These are phyloP conservation scores for Anarhynchus alexandrinus DNA, from an alignment of 2,113 vertebrate species.

Conservation along the genomic window DNA sequence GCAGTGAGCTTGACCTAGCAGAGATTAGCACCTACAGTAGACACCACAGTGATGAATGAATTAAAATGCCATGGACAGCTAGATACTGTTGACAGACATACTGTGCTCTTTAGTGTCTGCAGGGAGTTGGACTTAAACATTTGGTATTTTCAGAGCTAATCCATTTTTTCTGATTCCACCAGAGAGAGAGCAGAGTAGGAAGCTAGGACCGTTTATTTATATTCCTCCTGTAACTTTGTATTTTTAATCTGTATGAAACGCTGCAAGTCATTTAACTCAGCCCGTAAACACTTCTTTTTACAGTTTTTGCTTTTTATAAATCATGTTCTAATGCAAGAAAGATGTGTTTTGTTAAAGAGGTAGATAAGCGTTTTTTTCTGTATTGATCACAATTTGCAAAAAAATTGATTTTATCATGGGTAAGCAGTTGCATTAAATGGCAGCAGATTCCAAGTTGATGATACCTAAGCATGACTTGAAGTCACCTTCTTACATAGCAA, in stretches of 20 bases:
- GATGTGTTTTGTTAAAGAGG: neutral
- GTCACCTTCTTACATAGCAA: neutral
- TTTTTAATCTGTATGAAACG: neutral
- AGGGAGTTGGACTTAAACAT: neutral
- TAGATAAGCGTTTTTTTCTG: neutral
- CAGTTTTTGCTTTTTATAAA: neutral
- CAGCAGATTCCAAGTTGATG: neutral
- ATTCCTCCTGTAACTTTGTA: neutral
- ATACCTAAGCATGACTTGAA: neutral
- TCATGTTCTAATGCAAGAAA: neutral
- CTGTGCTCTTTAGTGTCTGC: neutral
- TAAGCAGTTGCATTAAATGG: neutral
- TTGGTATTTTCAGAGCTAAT: neutral
- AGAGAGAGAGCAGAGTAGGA: neutral
- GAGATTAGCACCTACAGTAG: neutral
- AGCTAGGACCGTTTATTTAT: neutral
- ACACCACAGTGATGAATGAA: rapidly evolving
- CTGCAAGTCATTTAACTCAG: neutral
- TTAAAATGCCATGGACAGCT: rapidly evolving
- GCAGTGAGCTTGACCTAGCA: neutral
- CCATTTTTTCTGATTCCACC: neutral
- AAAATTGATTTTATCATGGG: neutral
- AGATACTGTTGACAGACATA: neutral
- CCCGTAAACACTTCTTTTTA: neutral
- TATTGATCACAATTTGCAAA: neutral